Evolutionary conservation across 2,888 invertebrate species (phyloP), one percentile per base, ranked within the genome.

Genomic region (Clanis bilineata): DNA sequence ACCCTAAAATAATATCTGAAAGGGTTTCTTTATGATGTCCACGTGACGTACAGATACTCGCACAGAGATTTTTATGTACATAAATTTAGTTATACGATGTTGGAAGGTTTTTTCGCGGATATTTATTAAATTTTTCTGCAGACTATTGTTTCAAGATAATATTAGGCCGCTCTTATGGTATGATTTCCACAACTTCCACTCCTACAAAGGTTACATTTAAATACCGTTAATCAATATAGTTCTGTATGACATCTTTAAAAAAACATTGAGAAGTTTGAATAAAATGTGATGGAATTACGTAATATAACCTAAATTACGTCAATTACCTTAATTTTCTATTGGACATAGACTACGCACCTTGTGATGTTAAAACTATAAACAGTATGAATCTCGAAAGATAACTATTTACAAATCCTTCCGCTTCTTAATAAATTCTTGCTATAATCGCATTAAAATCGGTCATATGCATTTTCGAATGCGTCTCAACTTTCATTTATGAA

Each of bases 351-450:
- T 28, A 4, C 51, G 51, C 51, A 51, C 51, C 32, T 32, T 32
- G 47, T 28, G 28, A 56, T 56, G 43, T 54, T 55, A 56, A 58
- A 39, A 22, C 59, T 54, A 60, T 55, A 60, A 56, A 57, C 67
- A 72, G 62, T 74, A 67, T 63, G 28, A 36, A 36, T 12, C 36
- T 36, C 9, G 36, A 25, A 44, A 45, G 4, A 25, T n/a, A 12
- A 2, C n/a, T n/a, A n/a, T n/a, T n/a, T 22, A 21, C 44, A 23
- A 36, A 36, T 36, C 10, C 36, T 1, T 36, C 36, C 36, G 12
- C 3, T 12, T 45, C n/a, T 1, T 23, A 2, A 44, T 9, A 12
- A 6, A 5, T 2, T 45, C 5, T 23, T 45, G 22, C 7, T 12
- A 23, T 22, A n/a, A n/a, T 45, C n/a, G n/a, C n/a, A 23, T 23